These are phyloP conservation scores for Artibeus jamaicensis DNA, from an alignment of 2,797 vertebrate genomes.

Conservation along the genomic window DNA sequence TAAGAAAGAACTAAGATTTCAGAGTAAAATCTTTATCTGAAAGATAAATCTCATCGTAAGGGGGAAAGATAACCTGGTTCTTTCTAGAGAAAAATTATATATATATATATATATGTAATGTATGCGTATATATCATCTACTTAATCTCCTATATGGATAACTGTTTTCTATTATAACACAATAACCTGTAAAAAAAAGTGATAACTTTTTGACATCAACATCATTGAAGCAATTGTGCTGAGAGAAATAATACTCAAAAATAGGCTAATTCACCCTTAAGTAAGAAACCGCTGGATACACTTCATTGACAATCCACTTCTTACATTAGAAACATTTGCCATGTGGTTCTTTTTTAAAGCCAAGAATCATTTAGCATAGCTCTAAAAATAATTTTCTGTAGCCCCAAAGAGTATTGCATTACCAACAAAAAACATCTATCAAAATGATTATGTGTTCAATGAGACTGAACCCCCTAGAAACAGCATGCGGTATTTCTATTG, in stretches of 20 bases:
- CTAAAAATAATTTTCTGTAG: constrained; percentile 54
- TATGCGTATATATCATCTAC: background rate
- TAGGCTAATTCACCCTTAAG: background rate
- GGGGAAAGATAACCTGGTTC: background rate
- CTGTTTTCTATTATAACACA: background rate
- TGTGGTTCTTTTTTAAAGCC: constrained; percentile 9
- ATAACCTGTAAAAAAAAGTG: background rate
- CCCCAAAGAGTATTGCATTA: constrained; percentile 67
- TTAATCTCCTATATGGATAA: background rate
- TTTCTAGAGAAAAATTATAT: background rate
- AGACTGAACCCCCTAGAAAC: constrained; percentile 56
- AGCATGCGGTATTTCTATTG: constrained; percentile 66
- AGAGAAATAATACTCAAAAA: constrained; percentile 47
- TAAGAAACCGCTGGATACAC: background rate
- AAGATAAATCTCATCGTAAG: background rate
- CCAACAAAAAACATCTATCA: constrained; percentile 63
- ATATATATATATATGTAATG: background rate
- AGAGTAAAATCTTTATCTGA: constrained; percentile 3
- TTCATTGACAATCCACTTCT: background rate
- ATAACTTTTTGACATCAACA: background rate
- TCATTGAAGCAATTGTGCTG: constrained; percentile 1
- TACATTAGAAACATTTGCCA: constrained; percentile 33
- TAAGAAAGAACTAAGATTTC: constrained; percentile 10
- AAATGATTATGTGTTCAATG: constrained; percentile 64
- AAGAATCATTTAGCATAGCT: constrained; percentile 41